These are phyloP conservation scores for Drosophila albomicans DNA, from an alignment of 1,140 invertebrate genomes.

Conservation along the genomic window DNA sequence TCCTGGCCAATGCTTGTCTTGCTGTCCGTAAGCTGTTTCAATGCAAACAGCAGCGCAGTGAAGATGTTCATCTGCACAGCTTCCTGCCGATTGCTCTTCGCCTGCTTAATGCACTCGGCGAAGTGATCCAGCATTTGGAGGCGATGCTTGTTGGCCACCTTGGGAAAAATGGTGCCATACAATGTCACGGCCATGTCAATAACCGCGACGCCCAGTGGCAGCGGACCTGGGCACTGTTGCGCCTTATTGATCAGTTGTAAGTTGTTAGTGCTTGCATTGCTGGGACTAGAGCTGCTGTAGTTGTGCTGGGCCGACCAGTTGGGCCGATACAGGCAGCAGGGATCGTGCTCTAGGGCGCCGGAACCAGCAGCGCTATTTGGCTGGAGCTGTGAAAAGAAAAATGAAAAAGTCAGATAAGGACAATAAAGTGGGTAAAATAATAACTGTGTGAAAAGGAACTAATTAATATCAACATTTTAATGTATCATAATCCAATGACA, in stretches of 20 bases:
- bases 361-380: conserved; percentile 97
- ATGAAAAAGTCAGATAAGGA: neutral
- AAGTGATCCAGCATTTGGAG: conserved; percentile 99
- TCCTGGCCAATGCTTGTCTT: conserved; percentile 95
- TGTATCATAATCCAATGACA: too few species aligned
- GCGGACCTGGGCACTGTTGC: conserved; percentile 88
- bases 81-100: conserved; percentile 96
- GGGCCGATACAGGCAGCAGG: conserved; percentile 93
- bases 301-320: conserved; percentile 51
- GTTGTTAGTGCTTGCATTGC: conserved; percentile 45
- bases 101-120: conserved; percentile 96
- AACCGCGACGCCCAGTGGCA: conserved; percentile 98
- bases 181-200: conserved; percentile 97
- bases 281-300: conserved; percentile 85
- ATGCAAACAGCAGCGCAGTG: conserved; percentile 94
- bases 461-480: too few species aligned
- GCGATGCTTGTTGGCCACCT: conserved; percentile 97
- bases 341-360: conserved; percentile 97
- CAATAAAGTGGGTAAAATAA: neutral
- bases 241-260: conserved; percentile 84
- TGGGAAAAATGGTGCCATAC: conserved; percentile 97
- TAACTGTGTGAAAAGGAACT: too few species aligned
- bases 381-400: conserved; percentile 88
- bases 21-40: conserved; percentile 94
- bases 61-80: conserved; percentile 99